Evolutionary conservation across 2,113 vertebrate species (phyloP), one percentile per base, ranked within the genome.

Genomic region (Lycocorax pyrrhopterus): DNA sequence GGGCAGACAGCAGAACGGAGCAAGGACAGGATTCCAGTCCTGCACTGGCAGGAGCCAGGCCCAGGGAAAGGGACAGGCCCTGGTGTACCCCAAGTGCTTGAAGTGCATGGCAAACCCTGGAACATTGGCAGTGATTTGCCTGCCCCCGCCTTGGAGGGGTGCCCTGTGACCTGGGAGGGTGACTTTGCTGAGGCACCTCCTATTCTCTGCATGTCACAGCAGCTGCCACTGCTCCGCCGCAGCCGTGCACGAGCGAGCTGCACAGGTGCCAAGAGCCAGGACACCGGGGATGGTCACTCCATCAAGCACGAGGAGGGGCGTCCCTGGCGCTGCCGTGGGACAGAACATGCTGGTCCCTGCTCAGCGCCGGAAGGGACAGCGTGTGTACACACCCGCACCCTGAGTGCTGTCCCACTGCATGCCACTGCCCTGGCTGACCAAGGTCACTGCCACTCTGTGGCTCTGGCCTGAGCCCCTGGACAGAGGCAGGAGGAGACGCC

Each of bases 321-420:
- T 73, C 68, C 62, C 29, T 10, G 35, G 63, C 0, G 0, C 72
- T 75, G 60, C 29, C 1, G 1, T 0, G 0, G 81, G 35, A 33
- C 44, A 79, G 81, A 49, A 76, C 13, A 1, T 43, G 35, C 69
- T 0, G 0, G 15, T 63, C 56, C 56, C 56, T 25, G 19, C 2
- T 18, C 2, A 6, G 39, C 0, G 2, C 51, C 0, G 2, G 52
- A 62, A 71, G 58, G 76, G 76, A 85, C 0, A 0, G 59, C 0
- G 6, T 27, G 44, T 25, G 44, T 4, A 7, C 69, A 32, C 33
- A 5, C 14, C n/a, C 4, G 0, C 7, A 2, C 46, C 47, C 43
- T 1, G 8, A 30, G 63, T 2, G 0, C 53, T 47, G 33, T 35
- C 73, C 49, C 49, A 9, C 13, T 1, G 4, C 43, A 1, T 0